Evolutionary conservation across 2,888 invertebrate species (phyloP).

Genomic region (Apomyelois bistriatella): DNA sequence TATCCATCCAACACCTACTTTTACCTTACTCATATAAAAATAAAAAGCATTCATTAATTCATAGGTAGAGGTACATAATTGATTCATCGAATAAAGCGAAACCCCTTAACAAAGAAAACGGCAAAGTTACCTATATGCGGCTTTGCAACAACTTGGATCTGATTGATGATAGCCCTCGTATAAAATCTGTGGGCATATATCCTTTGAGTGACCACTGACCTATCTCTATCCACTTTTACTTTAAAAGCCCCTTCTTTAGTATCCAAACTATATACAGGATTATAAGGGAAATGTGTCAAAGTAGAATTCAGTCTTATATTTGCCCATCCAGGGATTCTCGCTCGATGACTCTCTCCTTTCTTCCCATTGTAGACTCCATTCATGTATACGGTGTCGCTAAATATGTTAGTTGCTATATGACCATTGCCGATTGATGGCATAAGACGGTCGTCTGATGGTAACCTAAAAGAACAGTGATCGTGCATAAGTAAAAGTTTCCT

Average conservation of each 20-base stretch:
- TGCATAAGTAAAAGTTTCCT: no score
- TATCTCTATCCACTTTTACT: constrained; percentile 66
- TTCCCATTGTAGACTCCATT: constrained; percentile 81
- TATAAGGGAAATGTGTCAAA: constrained; percentile 51
- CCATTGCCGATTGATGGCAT: constrained; percentile 82
- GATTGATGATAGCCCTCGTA: constrained; percentile 71
- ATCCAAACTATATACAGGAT: constrained; percentile 66
- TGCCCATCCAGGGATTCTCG: constrained; percentile 81
- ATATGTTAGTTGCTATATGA: constrained; percentile 79
- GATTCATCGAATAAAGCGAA: no score
- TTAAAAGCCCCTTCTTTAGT: constrained; percentile 69
- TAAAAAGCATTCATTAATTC: no score
- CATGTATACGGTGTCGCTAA: constrained; percentile 80
- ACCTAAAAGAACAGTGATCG: constrained; percentile 42
- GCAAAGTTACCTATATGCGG: constrained; percentile 48
- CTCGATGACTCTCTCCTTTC: constrained; percentile 77
- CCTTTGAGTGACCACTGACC: constrained; percentile 69
- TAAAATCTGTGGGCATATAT: constrained; percentile 72
- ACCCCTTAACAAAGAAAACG: not conserved
- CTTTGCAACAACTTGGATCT: constrained; percentile 67
- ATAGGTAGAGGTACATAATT: no score
- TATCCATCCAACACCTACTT: no score
- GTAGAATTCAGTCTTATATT: constrained; percentile 76
- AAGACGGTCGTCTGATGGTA: constrained; percentile 76
- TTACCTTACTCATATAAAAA: no score